phyloP scores from a whole-genome alignment of 2,888 invertebrate genomes.

The Pheosia tremula region DNA sequence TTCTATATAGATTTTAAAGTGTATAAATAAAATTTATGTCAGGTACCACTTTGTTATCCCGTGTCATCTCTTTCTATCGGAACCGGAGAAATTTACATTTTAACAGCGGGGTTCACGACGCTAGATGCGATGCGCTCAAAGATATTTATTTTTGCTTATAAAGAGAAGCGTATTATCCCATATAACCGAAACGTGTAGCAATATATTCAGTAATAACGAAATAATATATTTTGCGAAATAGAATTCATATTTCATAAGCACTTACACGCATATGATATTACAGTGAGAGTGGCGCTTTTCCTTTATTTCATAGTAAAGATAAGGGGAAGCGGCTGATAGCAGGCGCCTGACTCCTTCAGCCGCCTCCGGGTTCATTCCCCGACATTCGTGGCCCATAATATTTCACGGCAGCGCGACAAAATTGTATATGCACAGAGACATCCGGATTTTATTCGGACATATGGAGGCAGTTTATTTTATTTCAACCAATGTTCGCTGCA shows the following conservation, averaged over 20 bases:
- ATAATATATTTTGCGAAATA: slow-evolving; percentile 80
- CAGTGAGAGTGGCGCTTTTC: slow-evolving; percentile 67
- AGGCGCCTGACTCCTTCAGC: slow-evolving; percentile 63
- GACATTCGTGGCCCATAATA: slow-evolving; percentile 73
- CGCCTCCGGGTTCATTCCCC: slow-evolving; percentile 66
- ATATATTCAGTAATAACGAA: slow-evolving; percentile 79
- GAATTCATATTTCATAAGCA: slow-evolving; percentile 83
- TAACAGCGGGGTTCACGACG: slow-evolving; percentile 36
- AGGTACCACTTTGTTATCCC: slow-evolving; percentile 24
- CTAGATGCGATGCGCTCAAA: slow-evolving; percentile 43
- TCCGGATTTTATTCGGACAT: slow-evolving; percentile 66
- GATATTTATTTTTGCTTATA: slow-evolving; percentile 61
- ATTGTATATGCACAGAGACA: slow-evolving; percentile 75
- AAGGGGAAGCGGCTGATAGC: slow-evolving; percentile 65
- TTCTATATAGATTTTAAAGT: background rate
- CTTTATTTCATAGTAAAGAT: slow-evolving; percentile 78
- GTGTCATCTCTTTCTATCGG: slow-evolving; percentile 34
- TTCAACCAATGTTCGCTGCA: slow-evolving; percentile 34
- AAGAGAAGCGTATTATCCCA: slow-evolving; percentile 59
- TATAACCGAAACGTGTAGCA: slow-evolving; percentile 68
- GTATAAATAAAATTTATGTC: slow-evolving; percentile 21
- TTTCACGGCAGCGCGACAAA: slow-evolving; percentile 65
- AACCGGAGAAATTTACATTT: slow-evolving; percentile 42
- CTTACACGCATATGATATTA: slow-evolving; percentile 77
- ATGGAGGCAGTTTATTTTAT: slow-evolving; percentile 57